Base-by-base conservation (phyloP, 1,140 invertebrate genomes). In the Drosophila parvula region DNA sequence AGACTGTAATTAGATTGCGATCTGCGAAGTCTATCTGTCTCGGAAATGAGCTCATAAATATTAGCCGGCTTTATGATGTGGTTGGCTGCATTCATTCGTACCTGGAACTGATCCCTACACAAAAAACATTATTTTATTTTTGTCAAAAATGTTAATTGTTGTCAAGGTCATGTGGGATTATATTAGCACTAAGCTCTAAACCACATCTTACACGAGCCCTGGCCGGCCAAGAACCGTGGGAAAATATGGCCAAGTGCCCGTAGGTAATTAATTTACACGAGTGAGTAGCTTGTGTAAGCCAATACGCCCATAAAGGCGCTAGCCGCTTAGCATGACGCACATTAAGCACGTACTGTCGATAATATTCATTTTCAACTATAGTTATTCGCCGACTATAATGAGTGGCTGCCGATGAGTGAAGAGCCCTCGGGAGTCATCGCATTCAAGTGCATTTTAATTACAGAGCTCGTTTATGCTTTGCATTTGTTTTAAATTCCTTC, bases 1-100 rank as follows among this genome's bases (percentile, higher is more conserved):
- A 88, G 51, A 18, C 14, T 58, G 61, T 89, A 89, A 88, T 88
- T 89, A 89, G 79, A 86, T 76, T 73, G 75, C 48, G 69, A 79
- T 86, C 78, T 81, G 75, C 36, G 30, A 58, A 71, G 74, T 65
- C 76, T 67, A 61, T 61, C 57, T 58, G 59, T 70, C 68, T 74
- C 77, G 64, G 61, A 88, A 78, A 89, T 89, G 83, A 88, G 83
- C 83, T 88, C 83, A 88, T 88, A 89, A 89, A 88, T 83, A 79
- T 60, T 63, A 58, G 63, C 59, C 43, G 47, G 45, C 30, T 69
- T 57, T 81, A 59, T 78, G 59, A 73, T 84, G 76, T 79, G 80
- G 80, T 82, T 79, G 64, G 56, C 63, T 77, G 62, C 48, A 48
- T 65, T 61, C 48, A 48, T 65, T 61, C 65, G 45, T 74, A 58